Conservation (phyloP, 1,140 invertebrate genomes). For the Pseudomyrmex cubaensis region DNA sequence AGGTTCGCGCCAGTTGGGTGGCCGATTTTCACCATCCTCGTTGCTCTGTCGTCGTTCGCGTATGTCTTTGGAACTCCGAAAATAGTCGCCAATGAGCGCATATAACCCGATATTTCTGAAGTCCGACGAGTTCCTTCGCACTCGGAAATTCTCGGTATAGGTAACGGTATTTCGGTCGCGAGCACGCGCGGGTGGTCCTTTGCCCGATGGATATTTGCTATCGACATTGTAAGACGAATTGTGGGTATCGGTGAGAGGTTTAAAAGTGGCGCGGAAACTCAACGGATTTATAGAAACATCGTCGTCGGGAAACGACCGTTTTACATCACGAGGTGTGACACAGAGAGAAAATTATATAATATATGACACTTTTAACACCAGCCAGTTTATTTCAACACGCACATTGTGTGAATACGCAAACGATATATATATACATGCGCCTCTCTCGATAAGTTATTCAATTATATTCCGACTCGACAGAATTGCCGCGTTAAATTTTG, state of each 20-base stretch:
- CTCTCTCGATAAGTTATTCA: slow-evolving; percentile 17
- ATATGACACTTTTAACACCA: too few species aligned
- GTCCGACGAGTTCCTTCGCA: slow-evolving; percentile 42
- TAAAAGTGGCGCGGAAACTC: background rate
- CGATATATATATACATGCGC: background rate
- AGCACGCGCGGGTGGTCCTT: slow-evolving; percentile 59
- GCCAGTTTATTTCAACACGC: too few species aligned
- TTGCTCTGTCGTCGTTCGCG: slow-evolving; percentile 58
- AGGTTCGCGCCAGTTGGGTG: slow-evolving; percentile 58
- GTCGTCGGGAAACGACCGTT: too few species aligned
- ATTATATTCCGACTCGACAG: background rate
- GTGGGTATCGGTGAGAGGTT: background rate
- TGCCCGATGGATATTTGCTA: slow-evolving; percentile 47
- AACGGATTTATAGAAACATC: background rate
- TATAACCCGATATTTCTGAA: slow-evolving; percentile 58
- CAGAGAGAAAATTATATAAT: too few species aligned
- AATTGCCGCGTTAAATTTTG: slow-evolving; percentile 9
- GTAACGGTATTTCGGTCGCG: slow-evolving; percentile 60
- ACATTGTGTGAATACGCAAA: too few species aligned
- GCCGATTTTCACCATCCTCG: slow-evolving; percentile 63
- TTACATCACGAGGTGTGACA: too few species aligned
- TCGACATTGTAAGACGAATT: slow-evolving; percentile 43
- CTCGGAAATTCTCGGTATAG: slow-evolving; percentile 64
- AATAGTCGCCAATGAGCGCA: slow-evolving; percentile 55
- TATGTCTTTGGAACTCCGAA: slow-evolving; percentile 51